phyloP scores from a whole-genome alignment of 2,888 invertebrate species.

The Chrysolina haemoptera region DNA sequence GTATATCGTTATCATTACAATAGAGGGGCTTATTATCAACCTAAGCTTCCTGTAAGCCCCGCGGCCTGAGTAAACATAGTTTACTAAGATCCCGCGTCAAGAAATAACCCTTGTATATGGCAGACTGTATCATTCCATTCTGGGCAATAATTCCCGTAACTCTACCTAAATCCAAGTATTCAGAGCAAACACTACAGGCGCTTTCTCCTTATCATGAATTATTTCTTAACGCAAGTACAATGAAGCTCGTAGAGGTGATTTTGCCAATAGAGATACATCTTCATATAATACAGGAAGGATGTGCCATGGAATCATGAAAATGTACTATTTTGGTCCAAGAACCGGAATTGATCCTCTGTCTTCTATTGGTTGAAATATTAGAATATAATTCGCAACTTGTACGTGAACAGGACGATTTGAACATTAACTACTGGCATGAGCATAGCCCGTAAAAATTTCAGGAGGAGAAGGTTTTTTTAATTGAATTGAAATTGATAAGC shows the following conservation, averaged over 20 bases:
- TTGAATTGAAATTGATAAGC: no score
- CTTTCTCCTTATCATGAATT: slow-evolving; percentile 43
- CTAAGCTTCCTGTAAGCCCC: slow-evolving; percentile 56
- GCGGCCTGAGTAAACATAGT: slow-evolving; percentile 60
- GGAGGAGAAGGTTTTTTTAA: no score
- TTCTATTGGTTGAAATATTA: no score
- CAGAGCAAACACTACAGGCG: slow-evolving; percentile 34
- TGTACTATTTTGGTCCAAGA: background rate
- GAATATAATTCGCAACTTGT: no score
- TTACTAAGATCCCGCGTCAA: slow-evolving; percentile 56
- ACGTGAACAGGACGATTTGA: no score
- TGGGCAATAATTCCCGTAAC: slow-evolving; percentile 49
- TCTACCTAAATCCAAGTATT: slow-evolving; percentile 46
- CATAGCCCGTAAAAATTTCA: no score
- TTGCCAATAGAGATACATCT: slow-evolving; percentile 16
- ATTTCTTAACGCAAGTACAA: slow-evolving; percentile 40
- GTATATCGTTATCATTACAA: slow-evolving; percentile 57
- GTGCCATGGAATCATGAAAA: background rate
- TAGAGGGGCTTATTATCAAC: slow-evolving; percentile 55
- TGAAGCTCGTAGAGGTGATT: slow-evolving; percentile 37
- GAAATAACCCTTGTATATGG: slow-evolving; percentile 49
- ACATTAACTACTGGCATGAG: no score
- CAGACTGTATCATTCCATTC: slow-evolving; percentile 48
- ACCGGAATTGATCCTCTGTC: background rate
- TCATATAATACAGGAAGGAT: background rate